Conservation (phyloP, 2,113 vertebrate species). For the Pelobates fuscus region DNA sequence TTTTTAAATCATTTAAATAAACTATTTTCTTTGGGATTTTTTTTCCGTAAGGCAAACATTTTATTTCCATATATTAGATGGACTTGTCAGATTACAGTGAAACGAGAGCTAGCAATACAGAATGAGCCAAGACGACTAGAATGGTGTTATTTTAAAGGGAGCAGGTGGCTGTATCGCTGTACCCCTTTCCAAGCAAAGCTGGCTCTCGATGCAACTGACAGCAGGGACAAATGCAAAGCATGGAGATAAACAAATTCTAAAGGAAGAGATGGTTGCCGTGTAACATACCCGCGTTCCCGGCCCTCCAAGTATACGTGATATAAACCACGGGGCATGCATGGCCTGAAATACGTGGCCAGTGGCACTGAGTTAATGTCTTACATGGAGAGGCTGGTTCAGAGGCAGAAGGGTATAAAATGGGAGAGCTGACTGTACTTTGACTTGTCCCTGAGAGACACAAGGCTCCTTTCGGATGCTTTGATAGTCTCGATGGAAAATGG, state of each 20-base stretch:
- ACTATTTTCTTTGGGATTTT: neutral
- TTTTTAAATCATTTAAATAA: neutral
- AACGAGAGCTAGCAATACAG: neutral
- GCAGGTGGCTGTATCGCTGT: slow-evolving; percentile 37
- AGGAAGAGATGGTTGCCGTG: neutral
- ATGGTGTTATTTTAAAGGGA: slow-evolving; percentile 49
- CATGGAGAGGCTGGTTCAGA: no score
- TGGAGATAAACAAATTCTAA: slow-evolving; percentile 33
- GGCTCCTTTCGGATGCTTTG: no score
- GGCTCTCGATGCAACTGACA: slow-evolving; percentile 30
- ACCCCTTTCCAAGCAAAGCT: slow-evolving; percentile 42
- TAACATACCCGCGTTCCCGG: neutral
- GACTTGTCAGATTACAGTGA: slow-evolving; percentile 39
- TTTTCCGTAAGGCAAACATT: neutral
- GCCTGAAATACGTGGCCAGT: no score
- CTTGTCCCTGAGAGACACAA: no score
- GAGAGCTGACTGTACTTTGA: no score
- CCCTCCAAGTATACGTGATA: neutral
- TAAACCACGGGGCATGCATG: neutral
- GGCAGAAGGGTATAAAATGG: no score
- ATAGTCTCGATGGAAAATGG: no score
- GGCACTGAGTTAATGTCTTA: no score
- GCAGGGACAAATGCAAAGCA: slow-evolving; percentile 43
- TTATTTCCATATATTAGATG: slow-evolving; percentile 39
- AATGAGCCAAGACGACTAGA: slow-evolving; percentile 33